These are phyloP conservation scores for Trichogramma pretiosum DNA, from an alignment of 1,140 invertebrate genomes.

Conservation along the genomic window DNA sequence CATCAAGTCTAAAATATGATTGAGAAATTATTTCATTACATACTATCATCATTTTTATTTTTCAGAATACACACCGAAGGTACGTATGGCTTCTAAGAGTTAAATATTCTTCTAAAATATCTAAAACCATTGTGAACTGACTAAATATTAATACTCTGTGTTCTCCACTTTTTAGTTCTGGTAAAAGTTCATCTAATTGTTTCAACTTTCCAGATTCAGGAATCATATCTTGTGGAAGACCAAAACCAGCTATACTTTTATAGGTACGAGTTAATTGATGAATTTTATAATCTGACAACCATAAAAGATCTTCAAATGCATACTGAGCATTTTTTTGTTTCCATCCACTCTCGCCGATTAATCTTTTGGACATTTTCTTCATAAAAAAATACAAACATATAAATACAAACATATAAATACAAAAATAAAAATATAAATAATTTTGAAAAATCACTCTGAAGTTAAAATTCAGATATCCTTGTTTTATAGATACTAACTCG, in stretches of 20 bases:
- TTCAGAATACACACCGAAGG: conserved; percentile 44
- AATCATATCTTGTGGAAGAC: conserved; percentile 64
- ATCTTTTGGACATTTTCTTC: conserved; percentile 59
- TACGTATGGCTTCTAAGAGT: conserved; percentile 61
- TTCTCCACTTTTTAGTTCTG: conserved; percentile 59
- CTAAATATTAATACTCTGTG: conserved; percentile 87
- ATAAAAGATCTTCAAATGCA: conserved; percentile 77
- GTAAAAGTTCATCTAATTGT: conserved; percentile 70
- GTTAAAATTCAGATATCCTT: not conserved
- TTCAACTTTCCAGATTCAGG: conserved; percentile 75
- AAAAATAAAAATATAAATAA: conserved; percentile 3
- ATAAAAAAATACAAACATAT: conserved; percentile 6
- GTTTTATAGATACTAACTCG: conserved; percentile 23
- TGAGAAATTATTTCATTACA: conserved; percentile 6
- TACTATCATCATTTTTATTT: not conserved
- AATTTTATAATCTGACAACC: conserved; percentile 87
- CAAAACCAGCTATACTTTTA: conserved; percentile 41
- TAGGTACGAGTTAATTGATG: conserved; percentile 64
- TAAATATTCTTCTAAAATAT: conserved; percentile 81
- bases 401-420: conserved; percentile 1
- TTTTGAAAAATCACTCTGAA: not conserved
- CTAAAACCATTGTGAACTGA: conserved; percentile 89
- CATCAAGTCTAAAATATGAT: conserved; percentile 61
- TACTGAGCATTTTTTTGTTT: conserved; percentile 74
- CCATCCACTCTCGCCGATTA: conserved; percentile 64